phyloP scores from a whole-genome alignment of 2,113 vertebrate species.

The Turdus rufiventris region DNA sequence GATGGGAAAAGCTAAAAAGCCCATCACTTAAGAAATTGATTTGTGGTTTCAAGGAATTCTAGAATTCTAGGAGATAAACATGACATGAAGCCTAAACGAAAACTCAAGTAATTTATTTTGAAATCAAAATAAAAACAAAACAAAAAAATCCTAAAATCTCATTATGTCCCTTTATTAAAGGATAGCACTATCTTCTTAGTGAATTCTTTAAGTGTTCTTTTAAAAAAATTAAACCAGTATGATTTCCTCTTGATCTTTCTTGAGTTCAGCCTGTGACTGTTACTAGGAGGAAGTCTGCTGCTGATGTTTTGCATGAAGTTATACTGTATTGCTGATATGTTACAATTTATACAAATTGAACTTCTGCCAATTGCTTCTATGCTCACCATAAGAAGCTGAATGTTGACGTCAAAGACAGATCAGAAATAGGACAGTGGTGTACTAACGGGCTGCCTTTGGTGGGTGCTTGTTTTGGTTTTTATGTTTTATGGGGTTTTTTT shows the following conservation, averaged over 20 bases:
- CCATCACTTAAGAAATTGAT: not conserved
- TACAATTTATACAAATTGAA: not conserved
- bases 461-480: not conserved
- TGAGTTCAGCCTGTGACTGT: not conserved
- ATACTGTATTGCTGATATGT: not conserved
- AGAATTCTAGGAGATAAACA: not conserved
- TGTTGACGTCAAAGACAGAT: not conserved
- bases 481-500: not conserved
- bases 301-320: not conserved
- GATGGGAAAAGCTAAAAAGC: not conserved
- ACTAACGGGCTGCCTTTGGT: not conserved
- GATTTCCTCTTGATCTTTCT: not conserved
- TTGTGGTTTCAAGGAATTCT: not conserved
- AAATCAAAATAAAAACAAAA: not conserved
- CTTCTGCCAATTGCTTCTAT: not conserved
- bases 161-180: not conserved
- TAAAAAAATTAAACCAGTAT: not conserved
- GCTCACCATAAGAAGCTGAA: not conserved
- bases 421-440: not conserved
- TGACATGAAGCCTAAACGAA: not conserved
- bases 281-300: not conserved
- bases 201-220: not conserved
- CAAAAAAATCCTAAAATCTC: not conserved
- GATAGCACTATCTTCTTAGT: not conserved
- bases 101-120: not conserved